Evolutionary conservation across 1,140 invertebrate species (phyloP), one percentile per base, ranked within the genome.

Genomic region (Lepidurus couesii): DNA sequence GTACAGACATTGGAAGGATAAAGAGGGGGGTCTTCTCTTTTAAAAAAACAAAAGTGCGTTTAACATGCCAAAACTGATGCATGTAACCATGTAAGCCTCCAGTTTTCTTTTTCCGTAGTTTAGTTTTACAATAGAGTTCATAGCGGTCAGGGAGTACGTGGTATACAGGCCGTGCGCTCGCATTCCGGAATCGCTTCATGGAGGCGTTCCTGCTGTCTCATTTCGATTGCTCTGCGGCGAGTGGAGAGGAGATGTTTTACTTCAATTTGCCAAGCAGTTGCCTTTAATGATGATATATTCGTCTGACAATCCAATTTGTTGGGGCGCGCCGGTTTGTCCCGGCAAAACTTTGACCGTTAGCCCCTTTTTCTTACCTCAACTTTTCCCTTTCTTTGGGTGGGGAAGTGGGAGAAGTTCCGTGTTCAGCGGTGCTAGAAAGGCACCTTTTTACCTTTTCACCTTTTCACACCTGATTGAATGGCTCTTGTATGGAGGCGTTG

Each of bases 301-400:
- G 53, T 13, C 53, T 65, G 53, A 16, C 53, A 65, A 65, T 65
- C 53, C 53, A 65, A 65, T 65, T 21, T 13, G 53, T 65, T 65
- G 53, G 34, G 7, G 13, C 53, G 21, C 53, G 21, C 53, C 16
- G 53, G 8, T n/a, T 65, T 65, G 16, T 65, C 53, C 13, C 53
- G 16, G 21, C 16, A 21, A n/a, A 65, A 21, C 53, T 65, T 65
- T 65, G 7, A 65, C 21, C 53, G 53, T 65, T 65, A 65, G 53
- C 21, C 53, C 13, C 26, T 1, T 4, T 21, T 65, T 65, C 47
- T 65, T 65, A 65, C 47, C 53, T 65, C 21, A n/a, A 65, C 6
- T 21, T 65, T 65, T 13, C n/a, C 53, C 1, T 34, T 34, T 34
- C 34, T 34, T 34, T 34, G 34, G 34, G 34, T 34, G 34, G 34